Conservation (phyloP, 2,888 invertebrate species). For the Drosophila borborema region DNA sequence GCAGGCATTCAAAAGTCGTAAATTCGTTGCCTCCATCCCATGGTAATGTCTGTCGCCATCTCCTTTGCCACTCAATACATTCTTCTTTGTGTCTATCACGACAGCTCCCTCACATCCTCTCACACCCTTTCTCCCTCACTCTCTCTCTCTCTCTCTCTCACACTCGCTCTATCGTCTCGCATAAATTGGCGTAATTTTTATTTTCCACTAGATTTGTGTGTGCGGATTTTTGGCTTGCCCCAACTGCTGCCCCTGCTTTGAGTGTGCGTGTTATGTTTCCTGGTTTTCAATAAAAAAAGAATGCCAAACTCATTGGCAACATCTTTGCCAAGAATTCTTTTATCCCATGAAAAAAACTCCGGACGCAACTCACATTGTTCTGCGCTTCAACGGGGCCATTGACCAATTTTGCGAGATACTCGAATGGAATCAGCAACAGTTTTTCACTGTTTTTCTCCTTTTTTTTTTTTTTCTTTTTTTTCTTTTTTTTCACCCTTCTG, state of each 20-base stretch:
- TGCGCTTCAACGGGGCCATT: slow-evolving; percentile 10
- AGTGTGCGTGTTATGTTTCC: slow-evolving; percentile 11
- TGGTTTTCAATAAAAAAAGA: slow-evolving; percentile 9
- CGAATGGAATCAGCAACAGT: slow-evolving; percentile 22
- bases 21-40: slow-evolving; percentile 21
- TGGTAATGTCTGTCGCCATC: neutral
- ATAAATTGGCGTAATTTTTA: slow-evolving; percentile 60
- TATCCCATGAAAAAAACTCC: slow-evolving; percentile 29
- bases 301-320: slow-evolving; percentile 20
- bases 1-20: slow-evolving; percentile 36
- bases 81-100: slow-evolving; percentile 20
- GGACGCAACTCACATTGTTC: slow-evolving; percentile 11
- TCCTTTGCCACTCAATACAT: slow-evolving; percentile 14
- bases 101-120: neutral
- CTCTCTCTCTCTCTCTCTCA: neutral
- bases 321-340: slow-evolving; percentile 31
- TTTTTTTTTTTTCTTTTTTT: no score
- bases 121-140: no score
- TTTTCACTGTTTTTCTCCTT: neutral
- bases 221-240: slow-evolving; percentile 43
- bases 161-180: slow-evolving; percentile 1
- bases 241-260: slow-evolving; percentile 22
- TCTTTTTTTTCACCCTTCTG: neutral
- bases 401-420: slow-evolving; percentile 6
- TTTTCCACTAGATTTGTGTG: slow-evolving; percentile 64